Percentiles rank a stretch among this genome's conserved stretches.
Evolutionary conservation across 2,113 vertebrate species (phyloP).

Genomic region (Onychostoma macrolepis): DNA sequence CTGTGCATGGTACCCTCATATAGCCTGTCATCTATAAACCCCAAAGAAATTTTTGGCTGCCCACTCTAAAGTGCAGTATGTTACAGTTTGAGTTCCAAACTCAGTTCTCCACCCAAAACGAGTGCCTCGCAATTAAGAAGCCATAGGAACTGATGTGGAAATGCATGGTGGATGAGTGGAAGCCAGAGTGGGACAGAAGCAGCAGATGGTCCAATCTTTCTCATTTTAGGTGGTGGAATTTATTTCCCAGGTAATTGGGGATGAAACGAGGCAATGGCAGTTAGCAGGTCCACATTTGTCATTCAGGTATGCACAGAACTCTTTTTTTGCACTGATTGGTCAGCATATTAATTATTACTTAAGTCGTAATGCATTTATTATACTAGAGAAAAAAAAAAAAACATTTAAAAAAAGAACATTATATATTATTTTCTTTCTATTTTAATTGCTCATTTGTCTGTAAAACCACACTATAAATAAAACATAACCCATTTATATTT

Average conservation of each 20-base stretch:
- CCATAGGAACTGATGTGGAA: slow-evolving; percentile 1
- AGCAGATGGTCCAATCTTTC: slow-evolving; percentile 34
- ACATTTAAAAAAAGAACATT: not conserved
- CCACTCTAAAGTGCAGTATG: not conserved
- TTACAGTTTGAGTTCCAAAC: not conserved
- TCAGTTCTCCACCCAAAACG: slow-evolving; percentile 10
- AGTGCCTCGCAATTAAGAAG: slow-evolving; percentile 21
- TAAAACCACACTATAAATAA: too few relatives aligned
- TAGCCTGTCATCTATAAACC: not conserved
- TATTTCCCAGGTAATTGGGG: slow-evolving; percentile 42
- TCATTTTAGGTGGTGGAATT: slow-evolving; percentile 33
- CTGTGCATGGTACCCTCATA: not conserved
- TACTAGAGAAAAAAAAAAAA: not conserved
- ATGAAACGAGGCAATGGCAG: slow-evolving; percentile 37
- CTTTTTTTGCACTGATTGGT: not conserved
- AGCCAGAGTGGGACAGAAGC: slow-evolving; percentile 34
- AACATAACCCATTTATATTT: too few relatives aligned
- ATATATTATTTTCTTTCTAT: too few relatives aligned
- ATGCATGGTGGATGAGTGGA: slow-evolving; percentile 13
- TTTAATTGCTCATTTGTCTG: too few relatives aligned
- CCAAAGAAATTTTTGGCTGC: not conserved
- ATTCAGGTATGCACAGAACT: not conserved
- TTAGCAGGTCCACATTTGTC: not conserved
- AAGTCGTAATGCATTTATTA: not conserved
- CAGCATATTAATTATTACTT: not conserved